phyloP scores from a whole-genome alignment of 35 echinoderm and acorn worm genomes.

The Strongylocentrotus purpuratus region DNA sequence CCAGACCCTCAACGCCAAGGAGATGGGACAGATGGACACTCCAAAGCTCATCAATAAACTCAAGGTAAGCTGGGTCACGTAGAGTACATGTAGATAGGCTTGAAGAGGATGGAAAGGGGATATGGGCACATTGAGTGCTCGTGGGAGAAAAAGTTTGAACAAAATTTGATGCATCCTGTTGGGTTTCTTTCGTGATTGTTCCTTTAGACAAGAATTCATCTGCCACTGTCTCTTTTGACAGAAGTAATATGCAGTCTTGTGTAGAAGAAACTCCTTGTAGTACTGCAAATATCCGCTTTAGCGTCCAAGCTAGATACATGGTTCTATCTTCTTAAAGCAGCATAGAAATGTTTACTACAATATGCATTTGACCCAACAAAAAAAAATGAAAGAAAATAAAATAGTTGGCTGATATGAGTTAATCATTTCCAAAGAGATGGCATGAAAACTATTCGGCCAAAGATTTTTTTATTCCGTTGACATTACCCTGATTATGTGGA shows the following conservation, averaged over 20 bases:
- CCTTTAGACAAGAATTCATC: neutral
- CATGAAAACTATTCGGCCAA: neutral
- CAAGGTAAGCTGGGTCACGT: constrained; percentile 43
- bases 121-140: neutral
- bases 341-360: no score
- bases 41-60: constrained; percentile 72
- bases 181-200: neutral
- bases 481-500: no score
- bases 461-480: neutral
- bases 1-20: constrained; percentile 61
- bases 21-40: constrained; percentile 62
- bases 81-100: neutral
- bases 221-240: no score
- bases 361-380: no score
- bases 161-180: neutral
- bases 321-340: no score
- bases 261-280: no score
- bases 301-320: no score
- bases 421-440: no score
- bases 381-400: no score
- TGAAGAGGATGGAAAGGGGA: neutral
- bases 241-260: no score
- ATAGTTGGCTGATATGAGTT: no score
- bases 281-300: no score
- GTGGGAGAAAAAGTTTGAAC: neutral